Evolutionary conservation across 2,888 invertebrate genomes (phyloP), one percentile per base, ranked within the genome.

Genomic region (Rutpela maculata): DNA sequence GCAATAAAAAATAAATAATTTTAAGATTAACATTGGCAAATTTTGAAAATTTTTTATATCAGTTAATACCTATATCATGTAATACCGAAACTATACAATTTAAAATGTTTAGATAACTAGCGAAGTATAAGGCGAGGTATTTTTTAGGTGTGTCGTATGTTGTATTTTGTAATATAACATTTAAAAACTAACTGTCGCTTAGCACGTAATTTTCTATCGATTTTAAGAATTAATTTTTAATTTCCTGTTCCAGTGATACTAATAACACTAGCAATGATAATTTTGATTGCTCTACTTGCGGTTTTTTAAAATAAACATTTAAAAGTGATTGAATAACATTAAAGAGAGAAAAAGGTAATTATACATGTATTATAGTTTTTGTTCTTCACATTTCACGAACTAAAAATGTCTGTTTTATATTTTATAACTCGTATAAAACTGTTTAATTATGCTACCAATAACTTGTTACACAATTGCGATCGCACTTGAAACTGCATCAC

Each of bases 241-340:
- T 50, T 15, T n/a, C n/a, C n/a, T n/a, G 50, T n/a, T 15, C 15
- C 6, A 50, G n/a, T 50, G n/a, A 50, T 50, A 7, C 7, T 50
- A 6, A 50, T 6, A n/a, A 50, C 15, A 50, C n/a, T n/a, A 50
- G 50, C 50, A 50, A n/a, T 50, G 50, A 50, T n/a, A n/a, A 50
- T 15, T 15, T 50, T 12, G 12, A 50, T 50, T 15, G 50, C n/a
- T n/a, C 5, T 50, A 17, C 50, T 50, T 50, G 50, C n/a, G n/a
- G 50, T 50, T 50, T 50, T 50, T 50, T 50, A n/a, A 50, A 4
- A 50, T 50, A n/a, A 50, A 50, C n/a, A n/a, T 50, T 50, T 50
- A 50, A 50, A n/a, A 50, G n/a, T 50, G 50, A 50, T 50, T 50
- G n/a, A 6, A n/a, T n/a, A 50, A 50, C 15, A 50, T 50, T n/a